Base-by-base conservation (phyloP, 2,113 vertebrate genomes). In the Urocynchramus pylzowi region DNA sequence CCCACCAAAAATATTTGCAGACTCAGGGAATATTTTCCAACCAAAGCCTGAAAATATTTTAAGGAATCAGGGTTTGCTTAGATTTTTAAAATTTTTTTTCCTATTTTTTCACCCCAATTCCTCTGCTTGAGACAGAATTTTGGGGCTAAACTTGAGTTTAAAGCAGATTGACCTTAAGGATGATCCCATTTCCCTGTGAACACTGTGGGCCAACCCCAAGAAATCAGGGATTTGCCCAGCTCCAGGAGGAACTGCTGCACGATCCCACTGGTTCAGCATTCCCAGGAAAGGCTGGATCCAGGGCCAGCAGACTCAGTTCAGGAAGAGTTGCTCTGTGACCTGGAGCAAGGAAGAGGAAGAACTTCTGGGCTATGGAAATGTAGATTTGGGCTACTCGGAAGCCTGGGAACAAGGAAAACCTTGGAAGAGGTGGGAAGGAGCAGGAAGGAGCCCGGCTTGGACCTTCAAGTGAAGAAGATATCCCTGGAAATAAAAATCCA, bases 21-120 rank as follows among this genome's bases (percentile, higher is more conserved):
- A 44, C 81, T 95, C 95, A 85, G 95, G 59, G 87, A 93, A 94
- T 90, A 90, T 27, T 95, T 96, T 89, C 84, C 61, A 85, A 81
- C 81, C 61, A 44, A 82, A 94, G 65, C 77, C 69, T 80, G 90
- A 84, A 87, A 89, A 78, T 45, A 52, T 82, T 91, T 95, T 52
- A 67, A 74, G 87, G 84, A 61, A 86, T n/a, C 24, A 7, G 56
- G 15, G 22, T 41, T 87, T 79, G 52, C 78, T 93, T 26, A 26
- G 87, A 24, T 6, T 81, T 22, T 31, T n/a, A n/a, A n/a, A n/a
- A n/a, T n/a, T 52, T 60, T 47, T 35, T 76, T 1, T 2, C 10
- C 2, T 11, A 2, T 9, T 9, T 9, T 9, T 41, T 30, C 9
- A 3, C 59, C 67, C 28, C 41, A 49, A 49, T 26, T 50, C 30